Conservation (phyloP, 2,113 vertebrate species). For the Raja brachyura region DNA sequence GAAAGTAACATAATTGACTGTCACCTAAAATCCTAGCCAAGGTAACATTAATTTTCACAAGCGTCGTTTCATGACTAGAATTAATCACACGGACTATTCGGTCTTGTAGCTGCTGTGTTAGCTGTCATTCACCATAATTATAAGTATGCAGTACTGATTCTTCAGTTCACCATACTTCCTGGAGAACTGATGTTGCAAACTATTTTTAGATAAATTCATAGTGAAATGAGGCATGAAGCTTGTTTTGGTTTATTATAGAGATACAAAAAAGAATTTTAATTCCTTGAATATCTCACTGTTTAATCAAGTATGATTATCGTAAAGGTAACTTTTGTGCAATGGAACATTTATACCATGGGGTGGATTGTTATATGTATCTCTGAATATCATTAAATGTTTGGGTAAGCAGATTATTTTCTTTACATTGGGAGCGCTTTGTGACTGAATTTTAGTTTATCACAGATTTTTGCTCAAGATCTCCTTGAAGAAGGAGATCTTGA, state of each 20-base stretch:
- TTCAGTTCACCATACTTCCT: neutral
- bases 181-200: neutral
- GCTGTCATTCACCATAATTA: slow-evolving; percentile 6
- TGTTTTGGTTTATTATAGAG: neutral
- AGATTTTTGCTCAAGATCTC: neutral
- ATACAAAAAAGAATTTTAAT: neutral
- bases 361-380: neutral
- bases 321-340: neutral
- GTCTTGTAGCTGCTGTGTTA: neutral
- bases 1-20: neutral
- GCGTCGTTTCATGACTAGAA: neutral
- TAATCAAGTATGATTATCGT: neutral
- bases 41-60: slow-evolving; percentile 2
- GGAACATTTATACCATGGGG: neutral
- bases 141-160: neutral
- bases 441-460: neutral
- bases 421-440: neutral
- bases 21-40: neutral
- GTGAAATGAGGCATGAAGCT: neutral
- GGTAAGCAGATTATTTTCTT: too few species aligned
- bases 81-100: neutral
- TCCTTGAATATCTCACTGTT: neutral
- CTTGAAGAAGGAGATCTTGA: neutral
- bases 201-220: neutral
- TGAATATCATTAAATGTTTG: neutral